A percentile compares a stretch with the other conserved stretches of the same genome.
These are phyloP conservation scores for Boulengeromyrus knoepffleri DNA, from an alignment of 2,113 vertebrate genomes.

Conservation along the genomic window DNA sequence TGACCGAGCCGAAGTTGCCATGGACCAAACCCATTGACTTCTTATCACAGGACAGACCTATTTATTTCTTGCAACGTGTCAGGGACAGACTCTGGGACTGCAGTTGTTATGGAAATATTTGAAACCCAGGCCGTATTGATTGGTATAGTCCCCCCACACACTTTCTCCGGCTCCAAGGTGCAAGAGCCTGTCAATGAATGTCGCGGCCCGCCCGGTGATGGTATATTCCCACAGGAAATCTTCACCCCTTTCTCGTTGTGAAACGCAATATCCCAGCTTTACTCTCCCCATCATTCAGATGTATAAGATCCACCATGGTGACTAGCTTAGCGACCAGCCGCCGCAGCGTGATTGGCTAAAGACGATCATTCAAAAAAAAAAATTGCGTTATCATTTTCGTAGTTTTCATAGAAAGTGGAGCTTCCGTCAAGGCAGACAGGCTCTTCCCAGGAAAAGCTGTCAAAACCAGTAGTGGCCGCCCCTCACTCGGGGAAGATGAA, in stretches of 20 bases:
- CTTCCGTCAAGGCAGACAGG: neutral
- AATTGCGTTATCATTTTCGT: neutral
- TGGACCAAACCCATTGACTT: neutral
- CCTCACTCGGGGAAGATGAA: neutral
- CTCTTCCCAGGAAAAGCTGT: neutral
- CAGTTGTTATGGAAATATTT: neutral
- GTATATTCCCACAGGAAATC: neutral
- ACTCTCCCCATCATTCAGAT: neutral
- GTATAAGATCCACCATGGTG: neutral
- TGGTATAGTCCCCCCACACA: neutral
- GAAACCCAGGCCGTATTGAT: neutral
- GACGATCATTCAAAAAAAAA: neutral
- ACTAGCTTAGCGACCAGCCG: constrained; percentile 16
- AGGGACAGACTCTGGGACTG: neutral
- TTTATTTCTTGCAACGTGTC: neutral
- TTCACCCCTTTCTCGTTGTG: neutral
- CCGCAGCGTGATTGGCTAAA: neutral
- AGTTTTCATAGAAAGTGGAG: neutral
- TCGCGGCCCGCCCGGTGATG: neutral
- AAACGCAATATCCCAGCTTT: neutral
- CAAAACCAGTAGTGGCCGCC: neutral
- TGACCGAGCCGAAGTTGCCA: neutral
- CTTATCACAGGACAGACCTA: neutral
- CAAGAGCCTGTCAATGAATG: neutral
- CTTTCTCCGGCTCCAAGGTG: neutral